Conservation (phyloP, 2,888 invertebrate genomes). For the Nymphalis urticae region DNA sequence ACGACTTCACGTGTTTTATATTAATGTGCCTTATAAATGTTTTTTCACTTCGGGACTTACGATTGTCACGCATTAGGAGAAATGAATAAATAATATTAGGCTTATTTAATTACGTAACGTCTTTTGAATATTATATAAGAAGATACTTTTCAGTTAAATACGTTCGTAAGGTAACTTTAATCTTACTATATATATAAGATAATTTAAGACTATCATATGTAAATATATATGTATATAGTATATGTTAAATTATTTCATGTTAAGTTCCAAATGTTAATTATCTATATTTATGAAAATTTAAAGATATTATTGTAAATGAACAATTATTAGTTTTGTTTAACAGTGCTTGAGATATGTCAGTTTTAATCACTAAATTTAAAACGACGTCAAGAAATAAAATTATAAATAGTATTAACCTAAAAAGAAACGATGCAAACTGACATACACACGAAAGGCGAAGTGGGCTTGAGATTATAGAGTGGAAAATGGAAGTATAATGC, state of each 20-base stretch:
- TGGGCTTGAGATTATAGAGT: slow-evolving; percentile 9
- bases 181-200: no score
- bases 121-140: not conserved
- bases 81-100: slow-evolving; percentile 53
- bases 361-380: no score
- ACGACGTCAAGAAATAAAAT: no score
- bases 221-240: no score
- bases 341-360: no score
- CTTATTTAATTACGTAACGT: not conserved
- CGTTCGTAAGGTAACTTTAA: no score
- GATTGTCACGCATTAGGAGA: slow-evolving; percentile 43
- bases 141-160: no score
- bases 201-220: no score
- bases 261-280: no score
- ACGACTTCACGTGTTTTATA: slow-evolving; percentile 49
- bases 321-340: no score
- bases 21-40: slow-evolving; percentile 53
- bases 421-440: not conserved
- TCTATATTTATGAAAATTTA: not conserved
- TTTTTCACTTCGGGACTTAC: slow-evolving; percentile 30
- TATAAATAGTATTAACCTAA: not conserved
- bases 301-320: not conserved
- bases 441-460: slow-evolving; percentile 5
- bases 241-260: no score
- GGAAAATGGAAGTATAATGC: slow-evolving; percentile 16